These are phyloP conservation scores for Shargacucullia verbasci DNA, from an alignment of 2,888 invertebrate genomes.

Conservation along the genomic window DNA sequence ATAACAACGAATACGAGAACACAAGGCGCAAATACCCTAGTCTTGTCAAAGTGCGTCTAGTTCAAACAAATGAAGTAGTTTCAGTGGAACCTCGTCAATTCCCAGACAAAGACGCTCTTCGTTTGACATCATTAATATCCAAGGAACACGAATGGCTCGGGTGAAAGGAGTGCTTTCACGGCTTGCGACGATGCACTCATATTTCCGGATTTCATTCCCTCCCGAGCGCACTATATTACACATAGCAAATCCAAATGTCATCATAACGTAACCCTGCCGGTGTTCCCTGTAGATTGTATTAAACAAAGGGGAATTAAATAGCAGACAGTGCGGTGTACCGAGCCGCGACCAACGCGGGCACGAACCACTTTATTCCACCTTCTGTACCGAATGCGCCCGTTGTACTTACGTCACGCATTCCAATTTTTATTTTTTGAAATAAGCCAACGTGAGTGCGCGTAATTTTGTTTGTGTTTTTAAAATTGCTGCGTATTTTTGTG, in stretches of 20 bases:
- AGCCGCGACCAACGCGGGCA: slow-evolving; percentile 71
- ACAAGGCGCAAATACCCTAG: slow-evolving; percentile 31
- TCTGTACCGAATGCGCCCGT: slow-evolving; percentile 56
- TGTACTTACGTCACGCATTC: slow-evolving; percentile 61
- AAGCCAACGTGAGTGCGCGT: slow-evolving; percentile 54
- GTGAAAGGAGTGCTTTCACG: slow-evolving; percentile 65
- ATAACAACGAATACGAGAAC: slow-evolving; percentile 23
- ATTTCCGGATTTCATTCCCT: slow-evolving; percentile 76
- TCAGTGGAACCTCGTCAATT: slow-evolving; percentile 67
- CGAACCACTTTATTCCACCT: slow-evolving; percentile 72
- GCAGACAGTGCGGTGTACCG: slow-evolving; percentile 75
- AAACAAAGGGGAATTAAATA: slow-evolving; percentile 81
- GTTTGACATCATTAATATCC: slow-evolving; percentile 73
- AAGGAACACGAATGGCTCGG: slow-evolving; percentile 63
- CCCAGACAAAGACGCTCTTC: slow-evolving; percentile 67
- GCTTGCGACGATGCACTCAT: slow-evolving; percentile 72
- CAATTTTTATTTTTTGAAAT: slow-evolving; percentile 59
- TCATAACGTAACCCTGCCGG: slow-evolving; percentile 75
- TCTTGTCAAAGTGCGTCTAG: slow-evolving; percentile 51
- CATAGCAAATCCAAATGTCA: slow-evolving; percentile 73
- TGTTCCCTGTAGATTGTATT: slow-evolving; percentile 79
- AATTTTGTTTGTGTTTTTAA: slow-evolving; percentile 58
- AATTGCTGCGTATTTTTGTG: slow-evolving; percentile 50
- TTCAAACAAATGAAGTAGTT: slow-evolving; percentile 63
- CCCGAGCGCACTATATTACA: slow-evolving; percentile 70